Evolutionary conservation across 2,797 vertebrate species (phyloP), one percentile per base, ranked within the genome.

Genomic region (Chiloscyllium punctatum): DNA sequence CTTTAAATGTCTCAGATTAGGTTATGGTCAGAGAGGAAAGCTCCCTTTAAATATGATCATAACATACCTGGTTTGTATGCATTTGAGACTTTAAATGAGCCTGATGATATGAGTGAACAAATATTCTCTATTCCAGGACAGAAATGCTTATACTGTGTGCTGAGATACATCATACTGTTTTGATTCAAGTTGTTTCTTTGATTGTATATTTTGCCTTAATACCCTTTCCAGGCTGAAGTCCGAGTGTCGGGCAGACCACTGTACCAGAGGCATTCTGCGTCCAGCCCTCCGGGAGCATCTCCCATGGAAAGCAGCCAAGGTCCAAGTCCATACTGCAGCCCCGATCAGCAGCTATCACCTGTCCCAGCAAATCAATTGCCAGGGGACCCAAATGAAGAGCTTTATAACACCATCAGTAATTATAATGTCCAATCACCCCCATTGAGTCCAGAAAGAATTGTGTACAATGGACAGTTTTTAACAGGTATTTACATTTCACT

Each of bases 201-300:
- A 84, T 84, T 48, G 21, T 18, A 25, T 84, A 48, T 23, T 48
- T 84, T 48, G 25, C 27, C 57, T 91, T 57, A 91, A 74, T 48
- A 71, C 25, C 33, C 30, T 95, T 68, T 42, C 15, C 95, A 95
- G 95, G 37, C 42, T 86, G 95, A 95, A 27, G 57, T 82, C 42
- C 18, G 95, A 86, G 66, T 86, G 23, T 42, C 62, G 7, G 95
- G 95, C 16, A 51, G 95, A 9, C 51, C 74, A 18, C 95, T 95
- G 66, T 95, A 95, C 37, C 77, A 95, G 95, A 82, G 79, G 33
- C 57, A 15, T 66, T 87, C 79, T n/a, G 77, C 79, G 18, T 86
- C 79, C 33, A 86, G 53, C 82, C 95, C 79, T 30, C 77, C 66
- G 79, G 95, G 62, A 69, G 37, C 95, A 23, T 69, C 79, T n/a